Evolutionary conservation across 2,888 invertebrate species (phyloP).

Genomic region (Actias luna): DNA sequence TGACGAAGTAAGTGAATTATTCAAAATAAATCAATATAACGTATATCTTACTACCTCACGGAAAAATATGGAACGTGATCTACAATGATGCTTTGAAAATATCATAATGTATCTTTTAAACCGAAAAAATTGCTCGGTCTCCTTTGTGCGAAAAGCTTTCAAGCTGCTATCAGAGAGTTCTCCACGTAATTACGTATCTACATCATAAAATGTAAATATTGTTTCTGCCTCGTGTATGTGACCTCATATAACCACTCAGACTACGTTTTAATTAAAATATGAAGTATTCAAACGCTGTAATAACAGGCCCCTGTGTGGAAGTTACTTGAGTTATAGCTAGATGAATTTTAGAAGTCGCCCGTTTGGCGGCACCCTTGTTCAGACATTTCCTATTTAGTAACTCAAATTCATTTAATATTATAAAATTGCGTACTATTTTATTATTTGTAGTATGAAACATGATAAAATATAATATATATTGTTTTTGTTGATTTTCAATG

Average conservation of each 20-base stretch:
- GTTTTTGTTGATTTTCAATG: no score
- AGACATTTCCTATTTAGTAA: not conserved
- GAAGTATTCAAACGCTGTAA: conserved; percentile 64
- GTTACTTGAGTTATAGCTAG: conserved; percentile 39
- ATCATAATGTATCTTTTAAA: not conserved
- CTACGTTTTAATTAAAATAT: conserved; percentile 66
- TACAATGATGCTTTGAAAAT: not conserved
- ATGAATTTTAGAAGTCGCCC: conserved; percentile 13
- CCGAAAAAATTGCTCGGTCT: conserved; percentile 13
- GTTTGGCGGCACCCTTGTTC: conserved; percentile 4
- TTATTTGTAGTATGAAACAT: not conserved
- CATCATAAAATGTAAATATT: conserved; percentile 22
- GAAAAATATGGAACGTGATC: not conserved
- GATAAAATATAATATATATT: not conserved
- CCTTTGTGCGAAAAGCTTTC: not conserved
- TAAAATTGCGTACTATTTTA: not conserved
- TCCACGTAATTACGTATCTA: not conserved
- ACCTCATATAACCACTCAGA: conserved; percentile 43
- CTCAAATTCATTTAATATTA: not conserved
- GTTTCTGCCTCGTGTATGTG: conserved; percentile 21
- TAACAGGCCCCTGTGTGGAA: conserved; percentile 46
- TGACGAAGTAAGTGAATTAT: no score
- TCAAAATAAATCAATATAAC: no score
- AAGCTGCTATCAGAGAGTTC: not conserved
- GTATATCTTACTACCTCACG: no score